Evolutionary conservation across 2,797 vertebrate genomes (phyloP).

Genomic region (Leptatherina wallacei): DNA sequence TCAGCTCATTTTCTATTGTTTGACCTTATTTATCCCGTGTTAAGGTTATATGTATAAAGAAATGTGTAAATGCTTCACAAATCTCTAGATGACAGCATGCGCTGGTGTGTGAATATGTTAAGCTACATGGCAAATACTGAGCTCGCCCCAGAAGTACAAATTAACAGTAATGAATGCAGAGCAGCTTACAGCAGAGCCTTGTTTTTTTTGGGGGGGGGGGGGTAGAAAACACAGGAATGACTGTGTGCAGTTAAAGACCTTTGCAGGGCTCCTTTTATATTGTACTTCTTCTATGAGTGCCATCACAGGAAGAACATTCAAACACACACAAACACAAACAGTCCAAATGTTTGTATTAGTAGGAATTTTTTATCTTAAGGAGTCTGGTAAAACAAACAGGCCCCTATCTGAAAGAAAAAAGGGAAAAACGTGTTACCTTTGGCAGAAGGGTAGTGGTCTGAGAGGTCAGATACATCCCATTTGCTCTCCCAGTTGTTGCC

Average conservation of each 20-base stretch:
- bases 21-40: constrained; percentile 43
- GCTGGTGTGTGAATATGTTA: constrained; percentile 63
- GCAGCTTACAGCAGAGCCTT: constrained; percentile 52
- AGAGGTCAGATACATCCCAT: constrained; percentile 76
- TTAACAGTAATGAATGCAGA: constrained; percentile 81
- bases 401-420: no score
- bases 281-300: constrained; percentile 20
- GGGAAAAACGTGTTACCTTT: constrained; percentile 77
- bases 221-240: constrained; percentile 42
- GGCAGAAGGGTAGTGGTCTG: constrained; percentile 81
- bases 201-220: constrained; percentile 28
- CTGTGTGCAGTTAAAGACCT: constrained; percentile 61
- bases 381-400: background rate
- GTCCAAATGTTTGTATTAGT: background rate
- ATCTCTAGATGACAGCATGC: constrained; percentile 56
- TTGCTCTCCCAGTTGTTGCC: constrained; percentile 81
- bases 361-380: background rate
- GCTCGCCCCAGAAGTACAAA: constrained; percentile 57
- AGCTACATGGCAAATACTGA: constrained; percentile 62
- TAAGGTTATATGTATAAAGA: constrained; percentile 59
- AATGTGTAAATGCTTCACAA: constrained; percentile 53
- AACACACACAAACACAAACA: background rate
- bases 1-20: constrained; percentile 22
- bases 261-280: constrained; percentile 32
- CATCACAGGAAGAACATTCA: background rate